phyloP scores from a whole-genome alignment of 1,140 invertebrate species.

The Drosophila dunni region DNA sequence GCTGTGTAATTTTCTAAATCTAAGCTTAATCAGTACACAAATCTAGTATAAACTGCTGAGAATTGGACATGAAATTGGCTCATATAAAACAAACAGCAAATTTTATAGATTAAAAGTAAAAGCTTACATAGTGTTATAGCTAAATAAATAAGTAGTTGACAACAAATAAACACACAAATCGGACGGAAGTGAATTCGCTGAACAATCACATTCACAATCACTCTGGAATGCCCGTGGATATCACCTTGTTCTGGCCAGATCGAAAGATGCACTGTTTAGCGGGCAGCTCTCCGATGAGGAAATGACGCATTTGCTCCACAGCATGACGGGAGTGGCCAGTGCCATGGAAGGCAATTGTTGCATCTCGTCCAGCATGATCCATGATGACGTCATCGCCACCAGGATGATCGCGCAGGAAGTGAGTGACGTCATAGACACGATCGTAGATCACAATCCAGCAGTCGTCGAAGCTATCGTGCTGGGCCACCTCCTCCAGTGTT shows the following conservation, averaged over 20 bases:
- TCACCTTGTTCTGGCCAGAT: slow-evolving; percentile 64
- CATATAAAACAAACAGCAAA: slow-evolving; percentile 16
- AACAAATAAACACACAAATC: not conserved
- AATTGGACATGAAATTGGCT: slow-evolving; percentile 3
- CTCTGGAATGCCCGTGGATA: slow-evolving; percentile 73
- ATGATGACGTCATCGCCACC: slow-evolving; percentile 93
- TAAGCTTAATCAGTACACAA: slow-evolving; percentile 12
- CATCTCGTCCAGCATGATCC: slow-evolving; percentile 94
- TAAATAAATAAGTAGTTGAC: slow-evolving; percentile 38
- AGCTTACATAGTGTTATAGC: slow-evolving; percentile 19
- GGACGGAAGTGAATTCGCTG: slow-evolving; percentile 38
- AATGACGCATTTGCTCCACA: slow-evolving; percentile 87
- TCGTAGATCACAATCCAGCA: slow-evolving; percentile 92
- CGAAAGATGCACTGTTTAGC: slow-evolving; percentile 89
- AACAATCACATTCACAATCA: slow-evolving; percentile 40
- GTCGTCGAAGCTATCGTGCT: slow-evolving; percentile 88
- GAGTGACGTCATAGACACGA: slow-evolving; percentile 90
- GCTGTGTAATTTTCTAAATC: not conserved
- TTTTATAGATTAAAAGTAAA: slow-evolving; percentile 30
- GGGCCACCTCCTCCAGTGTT: slow-evolving; percentile 87
- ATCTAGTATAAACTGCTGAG: slow-evolving; percentile 17
- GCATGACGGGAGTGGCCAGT: slow-evolving; percentile 90
- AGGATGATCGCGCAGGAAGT: slow-evolving; percentile 91
- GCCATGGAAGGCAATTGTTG: slow-evolving; percentile 92
- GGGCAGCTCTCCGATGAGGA: slow-evolving; percentile 90